Base-by-base conservation (phyloP, 2,888 invertebrate genomes). In the Eupithecia exiguata region DNA sequence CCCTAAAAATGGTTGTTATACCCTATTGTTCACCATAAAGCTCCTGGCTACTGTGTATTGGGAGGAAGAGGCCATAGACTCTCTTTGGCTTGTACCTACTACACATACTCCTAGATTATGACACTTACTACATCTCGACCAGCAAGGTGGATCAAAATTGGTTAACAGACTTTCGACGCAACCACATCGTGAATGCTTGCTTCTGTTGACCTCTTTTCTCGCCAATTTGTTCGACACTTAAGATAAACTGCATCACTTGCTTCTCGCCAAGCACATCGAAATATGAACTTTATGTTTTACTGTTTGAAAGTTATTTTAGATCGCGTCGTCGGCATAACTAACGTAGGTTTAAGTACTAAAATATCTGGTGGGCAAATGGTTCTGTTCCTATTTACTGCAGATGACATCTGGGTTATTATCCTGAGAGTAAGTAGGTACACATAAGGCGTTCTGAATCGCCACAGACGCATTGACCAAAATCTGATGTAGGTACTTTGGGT, bases 351-450 rank as follows among this genome's bases (percentile, higher is more conserved):
- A 53, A 53, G 58, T 25, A 58, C 25, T 14, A 12, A 62, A 79
- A 66, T 69, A 83, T 84, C 58, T 58, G 58, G 79, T 71, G 63
- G 70, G 69, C 75, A 80, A 83, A 83, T 83, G 74, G 80, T 78
- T 76, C 78, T 81, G 82, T 84, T 85, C 81, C 84, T 84, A 79
- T 80, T 82, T 84, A 83, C 78, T 70, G 76, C 35, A 74, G 67
- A 71, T 68, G 75, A 70, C 43, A 76, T 75, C 74, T 25, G n/a
- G 6, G n/a, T 71, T 69, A 63, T 71, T 70, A 25, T 5, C 25
- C 58, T 14, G 25, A 25, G 58, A 58, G 58, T 1, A 53, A 58
- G 25, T 4, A 49, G 49, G 12, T 58, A 58, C 14, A 25, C 25
- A 53, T 53, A 5, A 58, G 58, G 14, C 58, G 58, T 58, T 58